Percentiles rank a stretch among this genome's conserved stretches.
phyloP scores from a whole-genome alignment of 1,140 invertebrate species.

The Portunus trituberculatus region DNA sequence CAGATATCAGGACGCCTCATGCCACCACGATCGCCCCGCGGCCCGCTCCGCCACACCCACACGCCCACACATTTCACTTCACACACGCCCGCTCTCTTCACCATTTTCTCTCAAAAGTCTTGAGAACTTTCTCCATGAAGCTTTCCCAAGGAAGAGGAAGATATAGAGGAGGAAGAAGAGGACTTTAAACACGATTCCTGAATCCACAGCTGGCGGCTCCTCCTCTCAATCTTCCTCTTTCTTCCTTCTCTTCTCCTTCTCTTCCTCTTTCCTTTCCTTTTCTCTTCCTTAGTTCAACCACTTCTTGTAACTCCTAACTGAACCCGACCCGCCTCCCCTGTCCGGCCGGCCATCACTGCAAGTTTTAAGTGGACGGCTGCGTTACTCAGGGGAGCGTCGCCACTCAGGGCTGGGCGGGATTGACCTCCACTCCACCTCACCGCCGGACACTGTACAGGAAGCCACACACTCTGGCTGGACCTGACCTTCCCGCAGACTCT shows the following conservation, averaged over 20 bases:
- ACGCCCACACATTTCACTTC: not conserved
- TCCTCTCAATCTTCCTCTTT: not conserved
- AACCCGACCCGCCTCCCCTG: not conserved
- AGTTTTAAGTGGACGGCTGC: slow-evolving; percentile 7
- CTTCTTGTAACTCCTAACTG: slow-evolving; percentile 12
- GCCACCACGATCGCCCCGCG: not conserved
- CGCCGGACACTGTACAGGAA: not conserved
- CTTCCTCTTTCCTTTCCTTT: not conserved
- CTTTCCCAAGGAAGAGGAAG: not conserved
- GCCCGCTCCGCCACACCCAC: not conserved
- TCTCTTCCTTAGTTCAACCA: not conserved
- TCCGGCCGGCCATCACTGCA: not conserved
- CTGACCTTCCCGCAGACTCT: not conserved
- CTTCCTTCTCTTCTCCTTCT: not conserved
- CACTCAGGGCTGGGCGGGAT: not conserved
- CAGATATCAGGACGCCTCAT: not conserved
- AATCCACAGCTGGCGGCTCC: not conserved
- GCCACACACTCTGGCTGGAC: not conserved
- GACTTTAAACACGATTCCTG: slow-evolving; percentile 6
- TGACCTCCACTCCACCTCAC: not conserved
- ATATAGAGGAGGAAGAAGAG: not conserved
- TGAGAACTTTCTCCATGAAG: slow-evolving; percentile 21
- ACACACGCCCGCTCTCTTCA: not conserved
- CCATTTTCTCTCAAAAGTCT: not conserved
- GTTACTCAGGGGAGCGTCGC: not conserved